These are phyloP conservation scores for Oryctes rhinoceros DNA, from an alignment of 1,140 invertebrate genomes.

Conservation along the genomic window DNA sequence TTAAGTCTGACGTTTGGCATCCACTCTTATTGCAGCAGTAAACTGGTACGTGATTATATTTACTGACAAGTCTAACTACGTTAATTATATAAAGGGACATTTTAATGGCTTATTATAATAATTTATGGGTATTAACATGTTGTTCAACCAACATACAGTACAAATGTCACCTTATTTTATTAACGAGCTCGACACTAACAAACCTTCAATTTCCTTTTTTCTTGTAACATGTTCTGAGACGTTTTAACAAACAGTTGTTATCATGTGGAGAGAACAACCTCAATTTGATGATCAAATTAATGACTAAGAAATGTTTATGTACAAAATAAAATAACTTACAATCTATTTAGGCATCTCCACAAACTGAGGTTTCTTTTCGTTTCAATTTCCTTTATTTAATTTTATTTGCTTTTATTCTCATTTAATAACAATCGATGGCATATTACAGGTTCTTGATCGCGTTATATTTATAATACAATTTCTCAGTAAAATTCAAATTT, in stretches of 20 bases:
- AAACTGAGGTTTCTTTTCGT: slow-evolving; percentile 47
- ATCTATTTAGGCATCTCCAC: slow-evolving; percentile 46
- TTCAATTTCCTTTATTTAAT: slow-evolving; percentile 29
- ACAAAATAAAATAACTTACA: slow-evolving; percentile 47
- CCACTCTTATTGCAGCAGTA: slow-evolving; percentile 56
- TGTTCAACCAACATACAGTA: slow-evolving; percentile 38
- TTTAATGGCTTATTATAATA: slow-evolving; percentile 33
- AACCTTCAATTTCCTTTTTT: slow-evolving; percentile 25
- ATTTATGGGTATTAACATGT: slow-evolving; percentile 39
- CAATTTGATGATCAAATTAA: slow-evolving; percentile 43
- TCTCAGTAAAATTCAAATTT: slow-evolving; percentile 35
- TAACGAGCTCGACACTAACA: slow-evolving; percentile 38
- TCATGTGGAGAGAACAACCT: slow-evolving; percentile 40
- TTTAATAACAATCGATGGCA: slow-evolving; percentile 33
- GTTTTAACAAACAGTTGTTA: slow-evolving; percentile 32
- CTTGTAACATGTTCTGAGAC: slow-evolving; percentile 42
- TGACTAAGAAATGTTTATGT: slow-evolving; percentile 38
- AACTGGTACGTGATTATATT: slow-evolving; percentile 43
- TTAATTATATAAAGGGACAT: slow-evolving; percentile 28
- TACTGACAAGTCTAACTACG: slow-evolving; percentile 35
- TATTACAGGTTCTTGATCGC: slow-evolving; percentile 23
- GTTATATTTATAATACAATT: slow-evolving; percentile 29
- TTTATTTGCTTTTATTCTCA: slow-evolving; percentile 8
- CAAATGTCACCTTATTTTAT: slow-evolving; percentile 34
- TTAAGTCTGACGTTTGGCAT: slow-evolving; percentile 58